These are phyloP conservation scores for Spatulosminthurus flaviceps DNA, from an alignment of 2,888 invertebrate species.

Conservation along the genomic window DNA sequence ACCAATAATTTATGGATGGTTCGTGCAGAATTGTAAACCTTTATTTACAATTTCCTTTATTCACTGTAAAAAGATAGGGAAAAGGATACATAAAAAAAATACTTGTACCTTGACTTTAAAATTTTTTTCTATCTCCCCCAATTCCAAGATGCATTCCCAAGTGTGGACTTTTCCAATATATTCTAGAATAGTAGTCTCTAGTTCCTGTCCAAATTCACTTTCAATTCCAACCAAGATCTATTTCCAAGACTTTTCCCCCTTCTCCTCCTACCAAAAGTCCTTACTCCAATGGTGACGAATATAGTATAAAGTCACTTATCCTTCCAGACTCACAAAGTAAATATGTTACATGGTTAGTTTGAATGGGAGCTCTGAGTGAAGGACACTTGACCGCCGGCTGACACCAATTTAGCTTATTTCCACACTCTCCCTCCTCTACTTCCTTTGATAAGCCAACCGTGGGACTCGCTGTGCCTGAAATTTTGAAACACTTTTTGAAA, in stretches of 20 bases:
- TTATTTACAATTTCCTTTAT: no score
- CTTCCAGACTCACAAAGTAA: no score
- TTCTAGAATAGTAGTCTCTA: neutral
- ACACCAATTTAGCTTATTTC: neutral
- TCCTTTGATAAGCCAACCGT: neutral
- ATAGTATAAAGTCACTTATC: no score
- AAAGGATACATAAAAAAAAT: no score
- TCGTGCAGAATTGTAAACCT: no score
- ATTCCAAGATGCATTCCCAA: neutral
- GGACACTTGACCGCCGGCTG: neutral
- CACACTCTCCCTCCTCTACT: neutral
- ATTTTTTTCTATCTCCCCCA: no score
- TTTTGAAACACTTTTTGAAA: no score
- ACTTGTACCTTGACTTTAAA: no score
- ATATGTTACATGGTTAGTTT: neutral
- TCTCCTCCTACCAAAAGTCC: neutral
- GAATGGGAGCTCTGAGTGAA: constrained; percentile 4
- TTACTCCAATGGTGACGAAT: neutral
- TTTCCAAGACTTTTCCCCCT: neutral
- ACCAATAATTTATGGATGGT: no score
- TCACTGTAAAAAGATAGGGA: no score
- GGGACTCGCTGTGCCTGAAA: neutral
- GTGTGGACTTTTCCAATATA: constrained; percentile 11
- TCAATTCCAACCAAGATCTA: constrained; percentile 2
- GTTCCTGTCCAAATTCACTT: neutral